Base-by-base conservation (phyloP, 2,797 vertebrate species). In the Botia almorhae region DNA sequence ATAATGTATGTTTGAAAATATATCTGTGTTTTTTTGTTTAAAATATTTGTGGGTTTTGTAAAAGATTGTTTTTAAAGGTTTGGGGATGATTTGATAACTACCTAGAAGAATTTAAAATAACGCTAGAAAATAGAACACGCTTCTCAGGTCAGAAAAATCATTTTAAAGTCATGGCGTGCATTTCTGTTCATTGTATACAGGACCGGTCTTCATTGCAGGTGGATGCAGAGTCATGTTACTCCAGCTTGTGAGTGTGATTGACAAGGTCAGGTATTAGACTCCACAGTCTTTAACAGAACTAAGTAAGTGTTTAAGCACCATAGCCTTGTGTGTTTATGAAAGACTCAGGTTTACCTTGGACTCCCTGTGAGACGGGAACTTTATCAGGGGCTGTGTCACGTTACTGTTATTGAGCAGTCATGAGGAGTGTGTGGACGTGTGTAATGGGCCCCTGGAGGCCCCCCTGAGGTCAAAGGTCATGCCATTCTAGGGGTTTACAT, bases 381-480 rank as follows among this genome's bases (percentile, higher is more conserved):
- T 81, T 86, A 74, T 85, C 78, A 71, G 74, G 75, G 74, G 74
- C 61, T 39, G 2, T 70, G 80, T 90, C 82, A 65, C 82, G 55
- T 91, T 89, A 80, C 89, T 85, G 89, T 87, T 88, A 87, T 23
- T 82, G 83, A 89, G 89, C 88, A 82, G 89, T 76, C 81, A 56
- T 7, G 33, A 74, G 87, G 84, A 91, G 88, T 89, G 85, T 86
- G 89, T 88, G 85, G 85, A 48, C 80, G 67, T 88, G 86, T 89
- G 87, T 90, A 92, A 92, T 86, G 88, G 90, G 89, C 82, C 90
- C 88, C 85, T 63, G 69, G 89, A 85, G 90, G 82, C 84, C 19
- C 70, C 70, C 2, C 46, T 39, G 73, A 79, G 88, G 89, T 93
- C 88, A 88, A 67, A 87, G 89, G 89, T 89, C 81, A 86, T 69